phyloP scores from a whole-genome alignment of 2,888 invertebrate species.

The Sphaerophoria taeniata region DNA sequence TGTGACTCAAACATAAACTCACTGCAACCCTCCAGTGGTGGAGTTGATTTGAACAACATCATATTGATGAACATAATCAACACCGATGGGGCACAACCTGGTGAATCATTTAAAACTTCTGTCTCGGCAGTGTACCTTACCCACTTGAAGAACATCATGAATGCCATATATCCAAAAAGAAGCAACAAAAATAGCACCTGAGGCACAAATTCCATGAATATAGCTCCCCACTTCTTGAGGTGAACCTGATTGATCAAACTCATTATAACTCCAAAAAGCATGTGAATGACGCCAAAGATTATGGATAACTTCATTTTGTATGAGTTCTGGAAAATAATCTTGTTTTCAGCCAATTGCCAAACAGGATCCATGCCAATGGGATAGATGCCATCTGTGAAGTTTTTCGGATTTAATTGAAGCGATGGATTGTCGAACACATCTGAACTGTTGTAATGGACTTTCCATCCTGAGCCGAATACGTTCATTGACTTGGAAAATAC shows the following conservation, averaged over 20 bases:
- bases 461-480: conserved; percentile 96
- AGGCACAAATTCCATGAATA: conserved; percentile 94
- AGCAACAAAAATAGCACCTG: conserved; percentile 93
- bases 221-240: conserved; percentile 88
- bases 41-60: conserved; percentile 87
- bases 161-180: conserved; percentile 95
- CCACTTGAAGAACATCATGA: conserved; percentile 98
- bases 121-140: conserved; percentile 86
- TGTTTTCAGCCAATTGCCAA: conserved; percentile 93
- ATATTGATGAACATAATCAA: conserved; percentile 92
- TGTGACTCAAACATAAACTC: conserved; percentile 89
- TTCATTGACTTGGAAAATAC: conserved; percentile 97
- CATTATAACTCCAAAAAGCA: conserved; percentile 96
- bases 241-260: conserved; percentile 91
- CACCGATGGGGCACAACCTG: conserved; percentile 89
- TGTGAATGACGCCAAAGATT: conserved; percentile 95
- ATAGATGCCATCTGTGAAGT: conserved; percentile 84
- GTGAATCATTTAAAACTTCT: conserved; percentile 78
- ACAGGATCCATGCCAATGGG: conserved; percentile 93
- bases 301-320: conserved; percentile 99
- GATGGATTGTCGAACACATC: conserved; percentile 78
- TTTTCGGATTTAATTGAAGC: conserved; percentile 87
- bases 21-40: conserved; percentile 83
- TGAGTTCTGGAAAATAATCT: conserved; percentile 97
- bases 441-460: conserved; percentile 29